A percentile compares a stretch with the other conserved stretches of the same genome.
phyloP scores from a whole-genome alignment of 2,888 invertebrate genomes.

The Apamea crenata region DNA sequence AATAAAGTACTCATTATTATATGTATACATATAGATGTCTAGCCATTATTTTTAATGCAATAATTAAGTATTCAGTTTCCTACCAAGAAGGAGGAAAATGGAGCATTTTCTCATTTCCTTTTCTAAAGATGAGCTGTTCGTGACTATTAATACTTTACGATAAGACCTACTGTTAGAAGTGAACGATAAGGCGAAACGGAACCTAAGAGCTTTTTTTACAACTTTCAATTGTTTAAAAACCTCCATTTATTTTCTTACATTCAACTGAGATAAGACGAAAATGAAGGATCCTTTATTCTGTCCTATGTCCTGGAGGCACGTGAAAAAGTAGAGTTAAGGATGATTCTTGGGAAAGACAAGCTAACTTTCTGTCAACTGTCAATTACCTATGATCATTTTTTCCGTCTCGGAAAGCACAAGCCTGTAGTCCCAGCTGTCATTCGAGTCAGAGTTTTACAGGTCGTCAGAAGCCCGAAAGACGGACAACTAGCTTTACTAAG shows the following conservation, averaged over 20 bases:
- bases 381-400: neutral
- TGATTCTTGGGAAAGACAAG: neutral
- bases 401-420: neutral
- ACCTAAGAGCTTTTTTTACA: neutral
- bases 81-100: neutral
- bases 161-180: slow-evolving; percentile 9
- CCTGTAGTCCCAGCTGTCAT: too few relatives aligned
- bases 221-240: slow-evolving; percentile 30
- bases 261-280: neutral
- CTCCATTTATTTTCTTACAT: neutral
- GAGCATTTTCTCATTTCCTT: neutral
- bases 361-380: neutral
- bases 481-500: neutral
- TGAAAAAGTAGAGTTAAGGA: neutral
- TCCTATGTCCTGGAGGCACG: neutral
- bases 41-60: neutral
- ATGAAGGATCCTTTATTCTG: neutral
- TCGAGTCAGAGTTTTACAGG: too few relatives aligned
- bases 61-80: neutral
- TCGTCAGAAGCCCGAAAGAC: neutral
- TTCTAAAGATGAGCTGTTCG: slow-evolving; percentile 5
- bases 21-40: neutral
- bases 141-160: slow-evolving; percentile 42
- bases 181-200: slow-evolving; percentile 17
- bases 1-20: too few relatives aligned